These are phyloP conservation scores for Tamandua tetradactyla DNA, from an alignment of 2,797 vertebrate genomes.

Conservation along the genomic window DNA sequence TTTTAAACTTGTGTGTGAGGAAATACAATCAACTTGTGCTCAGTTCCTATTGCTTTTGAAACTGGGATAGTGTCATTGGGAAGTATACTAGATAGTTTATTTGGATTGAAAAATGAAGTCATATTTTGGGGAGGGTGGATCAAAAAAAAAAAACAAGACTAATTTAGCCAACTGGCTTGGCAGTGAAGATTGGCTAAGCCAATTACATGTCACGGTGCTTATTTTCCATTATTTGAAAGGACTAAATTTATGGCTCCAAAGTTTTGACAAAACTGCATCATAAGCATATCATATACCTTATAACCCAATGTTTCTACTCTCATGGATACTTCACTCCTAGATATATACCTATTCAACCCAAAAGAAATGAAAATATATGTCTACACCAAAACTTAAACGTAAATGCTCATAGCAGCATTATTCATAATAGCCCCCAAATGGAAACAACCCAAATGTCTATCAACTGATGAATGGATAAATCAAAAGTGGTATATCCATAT, in stretches of 20 bases:
- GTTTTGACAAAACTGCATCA: conserved; percentile 20
- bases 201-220: background rate
- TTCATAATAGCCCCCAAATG: background rate
- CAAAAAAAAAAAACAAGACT: conserved; percentile 26
- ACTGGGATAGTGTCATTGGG: background rate
- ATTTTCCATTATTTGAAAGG: background rate
- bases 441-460: background rate
- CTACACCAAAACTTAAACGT: background rate
- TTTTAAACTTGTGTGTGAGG: background rate
- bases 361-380: background rate
- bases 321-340: background rate
- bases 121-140: background rate
- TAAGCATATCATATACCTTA: background rate
- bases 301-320: background rate
- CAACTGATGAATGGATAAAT: background rate
- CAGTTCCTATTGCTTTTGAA: background rate
- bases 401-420: background rate
- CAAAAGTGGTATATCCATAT: background rate
- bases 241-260: background rate
- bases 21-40: background rate
- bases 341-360: background rate
- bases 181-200: background rate
- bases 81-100: background rate
- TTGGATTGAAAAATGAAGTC: background rate
- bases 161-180: background rate